Percentiles rank a stretch among this genome's conserved stretches.
phyloP scores from a whole-genome alignment of 1,140 invertebrate species.

The Nasonia longicornis region DNA sequence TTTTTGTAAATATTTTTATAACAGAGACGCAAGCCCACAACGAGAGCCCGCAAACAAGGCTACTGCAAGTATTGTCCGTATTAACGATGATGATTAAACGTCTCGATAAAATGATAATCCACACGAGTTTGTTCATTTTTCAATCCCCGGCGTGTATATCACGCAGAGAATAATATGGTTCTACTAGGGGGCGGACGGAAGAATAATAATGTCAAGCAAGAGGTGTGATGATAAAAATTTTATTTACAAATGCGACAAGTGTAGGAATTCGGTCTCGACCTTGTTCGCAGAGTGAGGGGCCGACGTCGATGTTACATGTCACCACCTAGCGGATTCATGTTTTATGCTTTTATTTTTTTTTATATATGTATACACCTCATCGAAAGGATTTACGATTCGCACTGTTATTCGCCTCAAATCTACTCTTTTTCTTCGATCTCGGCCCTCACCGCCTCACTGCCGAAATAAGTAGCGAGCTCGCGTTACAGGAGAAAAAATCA shows the following conservation, averaged over 20 bases:
- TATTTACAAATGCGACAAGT: conserved; percentile 69
- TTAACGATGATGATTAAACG: neutral
- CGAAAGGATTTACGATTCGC: neutral
- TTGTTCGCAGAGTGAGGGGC: conserved; percentile 59
- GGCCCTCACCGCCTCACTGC: conserved; percentile 23
- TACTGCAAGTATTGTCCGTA: neutral
- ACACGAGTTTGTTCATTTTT: neutral
- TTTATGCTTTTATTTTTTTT: too few relatives aligned
- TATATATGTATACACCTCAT: too few relatives aligned
- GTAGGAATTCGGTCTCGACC: conserved; percentile 65
- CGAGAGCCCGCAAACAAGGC: neutral
- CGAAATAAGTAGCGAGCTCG: conserved; percentile 52
- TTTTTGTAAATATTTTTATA: conserved; percentile 40
- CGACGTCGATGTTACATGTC: conserved; percentile 45
- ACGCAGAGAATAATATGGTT: too few relatives aligned
- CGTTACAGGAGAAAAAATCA: conserved; percentile 54
- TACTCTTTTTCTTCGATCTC: neutral
- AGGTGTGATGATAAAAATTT: conserved; percentile 68
- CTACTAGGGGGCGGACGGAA: neutral
- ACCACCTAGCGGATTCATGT: too few relatives aligned
- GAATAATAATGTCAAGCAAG: conserved; percentile 15
- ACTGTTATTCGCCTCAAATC: conserved; percentile 22
- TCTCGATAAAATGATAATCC: neutral
- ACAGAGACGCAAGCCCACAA: neutral
- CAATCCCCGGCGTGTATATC: too few relatives aligned